Base-by-base conservation (phyloP, 2,888 invertebrate genomes). In the Cryptocephalus moraei region DNA sequence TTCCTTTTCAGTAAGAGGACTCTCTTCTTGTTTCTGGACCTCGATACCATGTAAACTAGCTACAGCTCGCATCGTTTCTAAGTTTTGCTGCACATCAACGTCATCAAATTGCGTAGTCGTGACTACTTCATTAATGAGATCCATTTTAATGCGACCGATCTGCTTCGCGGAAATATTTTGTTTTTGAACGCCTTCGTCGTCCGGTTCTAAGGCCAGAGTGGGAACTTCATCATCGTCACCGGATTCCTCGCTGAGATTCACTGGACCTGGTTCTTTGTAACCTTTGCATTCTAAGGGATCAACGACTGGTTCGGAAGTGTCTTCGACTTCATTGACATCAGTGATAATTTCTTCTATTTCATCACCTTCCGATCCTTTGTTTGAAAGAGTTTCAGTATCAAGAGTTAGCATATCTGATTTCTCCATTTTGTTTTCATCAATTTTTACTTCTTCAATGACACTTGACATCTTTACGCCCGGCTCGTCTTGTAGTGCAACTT, bases 41-140 rank as follows among this genome's bases (percentile, higher is more conserved):
- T 56, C 48, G 13, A 56, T 55, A 34, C 51, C 53, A 41, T 59
- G 52, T 33, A 61, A 49, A 47, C 55, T 56, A 10, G 57, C 59
- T 8, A 58, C 60, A 39, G 59, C 58, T 33, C 56, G 43, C 22
- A 54, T 54, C 8, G 56, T 57, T 49, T 58, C 61, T 40, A 60
- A 49, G 48, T 55, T 60, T 9, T 54, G 55, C 33, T 54, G 51
- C 22, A 51, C 45, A 14, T 22, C 22, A 22, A 22, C 6, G 22
- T 22, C 22, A 22, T 22, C 22, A 22, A 22, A 6, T 22, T 22
- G 22, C 22, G 22, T 22, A 22, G 22, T 22, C 22, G 22, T 22
- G 6, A 22, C 22, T 22, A 22, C 22, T 22, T 43, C 42, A 1
- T 46, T 43, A 8, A 33, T 22, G 22, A 22, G 22, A 6, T 22